phyloP scores from a whole-genome alignment of 1,140 invertebrate species.

The Achroia grisella region DNA sequence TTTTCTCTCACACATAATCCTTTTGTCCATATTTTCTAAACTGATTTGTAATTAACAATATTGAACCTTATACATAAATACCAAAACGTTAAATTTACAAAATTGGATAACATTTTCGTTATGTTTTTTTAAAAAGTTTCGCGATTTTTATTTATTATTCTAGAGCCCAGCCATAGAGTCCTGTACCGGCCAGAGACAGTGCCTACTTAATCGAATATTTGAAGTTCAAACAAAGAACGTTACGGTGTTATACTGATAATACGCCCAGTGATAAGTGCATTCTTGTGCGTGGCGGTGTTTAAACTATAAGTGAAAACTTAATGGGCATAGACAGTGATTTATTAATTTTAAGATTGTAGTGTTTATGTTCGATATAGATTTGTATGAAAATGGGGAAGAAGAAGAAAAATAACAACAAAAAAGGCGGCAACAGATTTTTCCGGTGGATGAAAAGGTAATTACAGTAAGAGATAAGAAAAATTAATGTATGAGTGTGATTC shows the following conservation, averaged over 20 bases:
- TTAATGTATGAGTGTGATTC: background rate
- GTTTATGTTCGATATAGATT: constrained; percentile 26
- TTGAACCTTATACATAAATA: background rate
- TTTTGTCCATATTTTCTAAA: background rate
- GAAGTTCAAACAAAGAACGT: constrained; percentile 21
- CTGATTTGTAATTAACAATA: background rate
- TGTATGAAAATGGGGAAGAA: constrained; percentile 55
- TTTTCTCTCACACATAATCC: no score
- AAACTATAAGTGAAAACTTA: constrained; percentile 1
- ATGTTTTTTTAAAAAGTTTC: background rate
- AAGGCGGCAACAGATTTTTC: constrained; percentile 55
- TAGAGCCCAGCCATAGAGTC: constrained; percentile 49
- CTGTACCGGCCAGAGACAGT: constrained; percentile 49
- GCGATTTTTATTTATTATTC: constrained; percentile 19
- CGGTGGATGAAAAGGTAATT: constrained; percentile 63
- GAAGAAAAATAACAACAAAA: constrained; percentile 55
- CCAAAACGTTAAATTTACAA: no score
- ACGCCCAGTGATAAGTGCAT: constrained; percentile 5
- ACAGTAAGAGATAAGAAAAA: background rate
- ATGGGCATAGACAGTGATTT: constrained; percentile 14
- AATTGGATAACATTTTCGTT: background rate
- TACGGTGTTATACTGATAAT: constrained; percentile 19
- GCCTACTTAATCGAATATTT: constrained; percentile 18
- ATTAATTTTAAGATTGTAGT: constrained; percentile 14
- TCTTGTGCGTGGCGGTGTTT: background rate